Conservation (phyloP, 2,113 vertebrate genomes). For the Saimiri boliviensis region DNA sequence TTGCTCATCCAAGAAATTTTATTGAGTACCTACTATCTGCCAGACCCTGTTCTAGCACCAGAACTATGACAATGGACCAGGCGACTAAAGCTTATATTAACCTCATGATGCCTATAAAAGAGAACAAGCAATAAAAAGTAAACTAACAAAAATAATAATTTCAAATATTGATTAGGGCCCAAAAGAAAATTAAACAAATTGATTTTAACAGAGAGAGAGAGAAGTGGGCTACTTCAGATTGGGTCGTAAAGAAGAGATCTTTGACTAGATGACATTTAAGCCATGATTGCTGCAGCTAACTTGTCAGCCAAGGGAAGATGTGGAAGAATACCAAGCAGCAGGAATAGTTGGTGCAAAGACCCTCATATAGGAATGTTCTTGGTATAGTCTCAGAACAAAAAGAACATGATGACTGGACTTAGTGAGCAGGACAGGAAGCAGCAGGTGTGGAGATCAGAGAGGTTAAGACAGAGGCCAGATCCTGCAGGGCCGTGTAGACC, state of each 20-base stretch:
- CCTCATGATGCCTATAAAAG: background rate
- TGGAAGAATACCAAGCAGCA: background rate
- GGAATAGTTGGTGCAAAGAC: background rate
- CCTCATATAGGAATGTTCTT: background rate
- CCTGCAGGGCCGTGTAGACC: background rate
- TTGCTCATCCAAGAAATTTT: background rate
- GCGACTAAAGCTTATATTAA: background rate
- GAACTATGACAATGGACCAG: background rate
- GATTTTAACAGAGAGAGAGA: background rate
- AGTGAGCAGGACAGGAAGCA: background rate
- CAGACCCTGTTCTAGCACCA: background rate
- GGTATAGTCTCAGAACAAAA: background rate
- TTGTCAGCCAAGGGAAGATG: background rate
- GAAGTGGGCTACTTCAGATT: background rate
- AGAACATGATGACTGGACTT: background rate
- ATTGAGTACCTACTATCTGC: background rate
- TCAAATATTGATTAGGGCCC: background rate
- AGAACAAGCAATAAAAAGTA: background rate
- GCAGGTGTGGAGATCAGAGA: background rate
- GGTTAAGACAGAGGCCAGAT: background rate
- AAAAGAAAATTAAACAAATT: slow-evolving; percentile 3
- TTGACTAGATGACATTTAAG: background rate
- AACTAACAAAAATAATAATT: background rate
- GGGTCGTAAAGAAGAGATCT: background rate
- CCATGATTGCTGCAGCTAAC: background rate